phyloP scores from a whole-genome alignment of 2,113 vertebrate genomes.

The Erpornis zantholeuca region DNA sequence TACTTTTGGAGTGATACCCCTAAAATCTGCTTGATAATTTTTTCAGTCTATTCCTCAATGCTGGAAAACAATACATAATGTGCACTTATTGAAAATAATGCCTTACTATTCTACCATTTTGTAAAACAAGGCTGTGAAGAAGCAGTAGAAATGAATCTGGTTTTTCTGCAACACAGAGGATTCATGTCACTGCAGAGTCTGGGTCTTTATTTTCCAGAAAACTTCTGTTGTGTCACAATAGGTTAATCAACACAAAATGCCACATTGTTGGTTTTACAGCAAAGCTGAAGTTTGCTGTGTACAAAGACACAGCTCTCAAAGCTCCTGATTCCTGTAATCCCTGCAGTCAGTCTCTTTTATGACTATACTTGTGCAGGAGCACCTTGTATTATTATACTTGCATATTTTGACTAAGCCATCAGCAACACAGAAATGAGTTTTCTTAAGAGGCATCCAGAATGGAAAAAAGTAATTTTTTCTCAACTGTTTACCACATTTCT shows the following conservation, averaged over 20 bases:
- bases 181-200: neutral
- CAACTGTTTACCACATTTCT: neutral
- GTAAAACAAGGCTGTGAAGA: neutral
- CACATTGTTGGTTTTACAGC: neutral
- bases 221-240: neutral
- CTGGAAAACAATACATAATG: neutral
- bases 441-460: neutral
- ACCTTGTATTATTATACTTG: neutral
- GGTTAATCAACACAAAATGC: neutral
- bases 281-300: neutral
- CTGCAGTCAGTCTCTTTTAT: neutral
- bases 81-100: neutral
- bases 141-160: neutral
- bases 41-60: neutral
- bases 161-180: neutral
- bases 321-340: neutral
- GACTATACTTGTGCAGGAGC: neutral
- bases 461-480: neutral
- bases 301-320: neutral
- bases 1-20: neutral
- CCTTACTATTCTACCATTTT: neutral
- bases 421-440: neutral
- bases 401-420: neutral
- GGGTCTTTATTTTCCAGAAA: neutral
- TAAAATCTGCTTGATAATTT: neutral